These are phyloP conservation scores for Pyrgus malvae DNA, from an alignment of 2,888 invertebrate species.

Conservation along the genomic window DNA sequence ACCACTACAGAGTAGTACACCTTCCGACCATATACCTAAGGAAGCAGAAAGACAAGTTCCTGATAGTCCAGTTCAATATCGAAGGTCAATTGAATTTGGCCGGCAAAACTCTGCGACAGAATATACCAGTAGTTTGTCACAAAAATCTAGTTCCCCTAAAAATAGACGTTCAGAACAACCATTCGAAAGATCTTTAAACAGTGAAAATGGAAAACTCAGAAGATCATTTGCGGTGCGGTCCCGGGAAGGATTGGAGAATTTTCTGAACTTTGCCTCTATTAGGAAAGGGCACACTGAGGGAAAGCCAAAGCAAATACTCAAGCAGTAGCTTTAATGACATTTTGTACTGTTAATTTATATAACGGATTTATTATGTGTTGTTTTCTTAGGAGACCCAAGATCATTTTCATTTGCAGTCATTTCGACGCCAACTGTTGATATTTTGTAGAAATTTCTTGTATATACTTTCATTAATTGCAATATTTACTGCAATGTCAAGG, in stretches of 20 bases:
- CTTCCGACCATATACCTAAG: slow-evolving; percentile 38
- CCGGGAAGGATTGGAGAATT: slow-evolving; percentile 70
- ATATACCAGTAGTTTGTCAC: slow-evolving; percentile 35
- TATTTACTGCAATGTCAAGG: too few species aligned
- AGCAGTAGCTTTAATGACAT: slow-evolving; percentile 37
- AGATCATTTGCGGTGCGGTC: slow-evolving; percentile 73
- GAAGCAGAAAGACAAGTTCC: slow-evolving; percentile 36
- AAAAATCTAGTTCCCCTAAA: slow-evolving; percentile 40
- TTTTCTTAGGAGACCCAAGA: background rate
- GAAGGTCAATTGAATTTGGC: slow-evolving; percentile 46
- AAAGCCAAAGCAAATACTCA: slow-evolving; percentile 54
- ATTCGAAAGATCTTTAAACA: slow-evolving; percentile 54
- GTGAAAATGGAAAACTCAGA: slow-evolving; percentile 65
- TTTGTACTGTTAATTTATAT: background rate
- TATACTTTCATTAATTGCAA: too few species aligned
- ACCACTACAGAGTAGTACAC: slow-evolving; percentile 37
- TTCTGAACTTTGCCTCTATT: slow-evolving; percentile 60
- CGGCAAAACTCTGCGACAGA: slow-evolving; percentile 58
- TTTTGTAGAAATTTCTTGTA: too few species aligned
- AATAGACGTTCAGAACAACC: slow-evolving; percentile 59
- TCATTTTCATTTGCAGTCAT: background rate
- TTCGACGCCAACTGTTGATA: too few species aligned
- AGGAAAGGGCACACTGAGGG: slow-evolving; percentile 57
- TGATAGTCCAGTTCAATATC: slow-evolving; percentile 50
- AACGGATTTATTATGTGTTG: background rate